Base-by-base conservation (phyloP, 2,888 invertebrate species). In the Phortica okadai region DNA sequence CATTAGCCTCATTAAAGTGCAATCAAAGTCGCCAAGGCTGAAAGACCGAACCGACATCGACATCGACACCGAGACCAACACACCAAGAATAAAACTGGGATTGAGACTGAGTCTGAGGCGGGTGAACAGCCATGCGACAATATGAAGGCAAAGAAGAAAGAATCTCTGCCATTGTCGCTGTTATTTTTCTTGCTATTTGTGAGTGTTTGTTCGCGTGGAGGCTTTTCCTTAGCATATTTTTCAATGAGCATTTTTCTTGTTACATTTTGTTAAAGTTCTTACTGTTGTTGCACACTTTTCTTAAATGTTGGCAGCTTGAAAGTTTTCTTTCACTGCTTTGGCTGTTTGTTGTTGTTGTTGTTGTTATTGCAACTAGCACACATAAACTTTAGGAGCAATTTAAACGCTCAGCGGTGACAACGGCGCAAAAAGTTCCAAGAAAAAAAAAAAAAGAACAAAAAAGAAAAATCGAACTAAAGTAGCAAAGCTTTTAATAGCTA, bases 1-100 rank as follows among this genome's bases (percentile, higher is more conserved):
- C 83, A 85, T 86, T 86, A 85, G 82, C 77, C 81, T 85, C 83
- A 85, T 86, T 87, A 85, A 87, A 85, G 84, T 77, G 84, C 84
- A 83, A 86, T 86, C 87, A 87, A 72, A 72, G 70, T 33, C 70
- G 56, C 70, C 70, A 44, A n/a, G 11, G 56, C 56, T 62, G 62
- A 62, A 21, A 8, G 62, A 62, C 62, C 21, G 62, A 50, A 33
- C 33, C 33, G n/a, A 56, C 14, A 16, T n/a, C 16, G 56, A 56
- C 14, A 6, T 14, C 56, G 14, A 56, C 56, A 16, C 33, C 33
- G 33, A 33, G 3, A 2, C 33, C 33, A 33, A 33, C 33, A 33
- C 33, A 33, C 33, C 33, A 33, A 2, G 33, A 4, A 33, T 0
- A 33, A 33, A 33, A 16, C 25, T 16, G 14, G 1, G 54, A 2